A percentile compares a stretch with the other conserved stretches of the same genome.
phyloP scores from a whole-genome alignment of 2,113 vertebrate genomes.

The Alaudala cheleensis region DNA sequence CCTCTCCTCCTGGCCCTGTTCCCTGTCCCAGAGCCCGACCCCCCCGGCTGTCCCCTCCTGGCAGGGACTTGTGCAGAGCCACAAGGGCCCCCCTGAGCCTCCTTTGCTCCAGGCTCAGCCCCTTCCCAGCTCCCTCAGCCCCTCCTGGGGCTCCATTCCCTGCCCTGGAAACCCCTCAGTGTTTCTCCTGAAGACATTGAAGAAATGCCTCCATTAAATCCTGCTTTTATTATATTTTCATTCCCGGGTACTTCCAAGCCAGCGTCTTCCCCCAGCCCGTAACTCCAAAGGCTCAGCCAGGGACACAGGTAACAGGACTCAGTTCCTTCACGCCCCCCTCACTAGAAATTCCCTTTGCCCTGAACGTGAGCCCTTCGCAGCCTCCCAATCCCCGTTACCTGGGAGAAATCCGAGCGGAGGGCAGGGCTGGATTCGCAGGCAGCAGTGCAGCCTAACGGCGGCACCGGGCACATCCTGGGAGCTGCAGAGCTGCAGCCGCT shows the following conservation, averaged over 20 bases:
- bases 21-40: neutral
- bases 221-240: neutral
- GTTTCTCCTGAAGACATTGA: neutral
- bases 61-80: neutral
- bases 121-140: neutral
- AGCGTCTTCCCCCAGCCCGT: neutral
- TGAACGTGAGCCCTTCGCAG: neutral
- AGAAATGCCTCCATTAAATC: neutral
- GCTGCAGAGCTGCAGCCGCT: rapidly evolving
- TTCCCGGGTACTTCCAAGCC: neutral
- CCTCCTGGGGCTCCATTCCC: neutral
- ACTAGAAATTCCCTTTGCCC: neutral
- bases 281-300: neutral
- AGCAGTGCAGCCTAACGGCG: neutral
- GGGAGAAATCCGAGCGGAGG: rapidly evolving
- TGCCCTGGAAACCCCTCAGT: neutral
- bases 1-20: neutral
- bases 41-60: neutral
- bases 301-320: neutral
- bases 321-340: rapidly evolving
- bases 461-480: rapidly evolving
- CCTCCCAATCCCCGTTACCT: neutral
- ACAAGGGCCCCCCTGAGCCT: neutral
- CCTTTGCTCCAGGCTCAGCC: neutral
- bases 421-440: rapidly evolving